Evolutionary conservation across 2,888 invertebrate species (phyloP), one percentile per base, ranked within the genome.

Genomic region (Cerastis rubricosa): DNA sequence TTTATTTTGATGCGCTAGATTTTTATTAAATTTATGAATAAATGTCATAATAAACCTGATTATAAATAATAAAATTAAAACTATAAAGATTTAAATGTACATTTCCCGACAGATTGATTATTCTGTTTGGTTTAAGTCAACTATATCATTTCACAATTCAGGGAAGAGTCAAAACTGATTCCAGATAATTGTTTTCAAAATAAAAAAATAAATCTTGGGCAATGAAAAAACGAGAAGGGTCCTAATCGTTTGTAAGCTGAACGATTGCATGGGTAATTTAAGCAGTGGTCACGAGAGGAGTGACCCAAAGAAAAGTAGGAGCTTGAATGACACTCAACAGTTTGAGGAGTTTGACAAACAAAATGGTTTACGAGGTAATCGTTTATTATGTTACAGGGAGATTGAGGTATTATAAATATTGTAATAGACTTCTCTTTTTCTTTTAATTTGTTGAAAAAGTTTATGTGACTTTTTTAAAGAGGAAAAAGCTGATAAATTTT

Each of bases 201-300:
- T 43, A 19, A n/a, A 1, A 40, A 6, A 47, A n/a, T 22, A 72
- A 29, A n/a, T 3, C 1, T 45, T 29, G 9, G 40, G 0, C 9
- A 54, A 14, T 35, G 22, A 19, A 35, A 63, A 66, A 57, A 54
- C 40, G 9, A 57, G n/a, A 35, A 63, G 74, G 61, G 0, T 1
- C 29, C 25, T 35, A 84, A 67, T 76, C 40, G 47, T 54, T 47
- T 70, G 69, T 49, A 69, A 51, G 57, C 69, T 70, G 47, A 80
- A 84, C 9, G 70, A 70, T 80, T 71, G 47, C 57, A 70, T 57
- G 69, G 65, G 40, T 66, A 66, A 79, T 82, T 83, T 71, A 51
- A 78, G 79, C 79, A 66, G 68, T 82, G 86, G 87, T 79, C 83
- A 85, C 45, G 67, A 71, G 54, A 71, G 59, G n/a, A n/a, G 51